Evolutionary conservation across 2,113 vertebrate species (phyloP), one percentile per base, ranked within the genome.

Genomic region (Limanda limanda): DNA sequence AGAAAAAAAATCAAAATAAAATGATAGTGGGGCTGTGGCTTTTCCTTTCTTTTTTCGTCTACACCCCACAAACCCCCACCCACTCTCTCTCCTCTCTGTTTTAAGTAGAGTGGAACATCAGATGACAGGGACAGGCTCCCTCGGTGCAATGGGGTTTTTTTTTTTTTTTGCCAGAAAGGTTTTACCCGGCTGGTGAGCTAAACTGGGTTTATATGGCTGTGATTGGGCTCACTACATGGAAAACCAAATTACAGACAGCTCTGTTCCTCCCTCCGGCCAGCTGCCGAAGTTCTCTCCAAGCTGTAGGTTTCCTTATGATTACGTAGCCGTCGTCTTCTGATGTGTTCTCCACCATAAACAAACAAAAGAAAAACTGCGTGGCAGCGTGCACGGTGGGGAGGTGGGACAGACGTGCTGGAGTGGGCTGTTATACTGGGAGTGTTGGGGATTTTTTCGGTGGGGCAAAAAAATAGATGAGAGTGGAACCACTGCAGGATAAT

Each of bases 1-100:
- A 27, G 60, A 63, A 64, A 95, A 95, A 96, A 96, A 96, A 96
- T 96, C 95, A 91, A 93, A 96, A 97, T 96, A 96, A 96, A 97
- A 97, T 93, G 89, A 92, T 90, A 79, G 85, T 64, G 27, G 70
- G 88, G 86, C 91, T 78, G 69, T 78, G 71, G 78, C 75, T 87
- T 88, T 94, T 94, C 93, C 18, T 83, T 76, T 72, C 66, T 78
- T 69, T 78, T 71, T 78, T 88, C 27, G 18, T 27, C 68, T 31
- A 66, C 93, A 76, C 64, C 79, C 60, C 85, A 86, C 92, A 91
- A n/a, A 20, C 94, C 92, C 93, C 75, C 12, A n/a, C 93, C 74
- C 12, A 37, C 5, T 31, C 31, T 7, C 59, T 63, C 61, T 79
- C 83, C 78, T 90, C 81, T 86, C 78, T 87, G 84, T 91, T 92